Conservation (phyloP, 2,888 invertebrate genomes). For the Troilus luridus region DNA sequence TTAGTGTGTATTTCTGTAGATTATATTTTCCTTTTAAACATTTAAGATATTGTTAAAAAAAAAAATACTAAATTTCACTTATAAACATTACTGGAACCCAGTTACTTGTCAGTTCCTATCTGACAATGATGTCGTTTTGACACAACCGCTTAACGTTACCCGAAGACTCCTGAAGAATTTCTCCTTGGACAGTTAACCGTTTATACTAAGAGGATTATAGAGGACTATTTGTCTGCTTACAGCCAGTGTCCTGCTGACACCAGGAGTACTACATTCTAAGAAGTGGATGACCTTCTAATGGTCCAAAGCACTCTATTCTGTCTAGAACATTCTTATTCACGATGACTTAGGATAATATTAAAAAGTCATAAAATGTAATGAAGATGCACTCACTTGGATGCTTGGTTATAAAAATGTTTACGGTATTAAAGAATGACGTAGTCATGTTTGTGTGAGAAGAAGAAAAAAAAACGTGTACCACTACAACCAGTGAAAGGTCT, state of each 20-base stretch:
- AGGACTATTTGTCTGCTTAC: neutral
- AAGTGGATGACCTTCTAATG: neutral
- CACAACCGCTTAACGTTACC: neutral
- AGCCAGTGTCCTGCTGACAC: neutral
- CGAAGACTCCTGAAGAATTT: conserved; percentile 2
- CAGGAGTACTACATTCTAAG: neutral
- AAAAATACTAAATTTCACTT: too few species aligned
- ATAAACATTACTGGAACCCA: too few species aligned
- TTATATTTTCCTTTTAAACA: too few species aligned
- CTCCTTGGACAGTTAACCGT: conserved; percentile 6
- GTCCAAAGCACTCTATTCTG: neutral
- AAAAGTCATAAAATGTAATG: neutral
- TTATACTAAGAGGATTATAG: conserved; percentile 26
- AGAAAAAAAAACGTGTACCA: neutral
- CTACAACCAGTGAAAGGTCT: neutral
- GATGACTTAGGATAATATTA: neutral
- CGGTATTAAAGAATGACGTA: neutral
- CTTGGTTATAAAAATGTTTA: neutral
- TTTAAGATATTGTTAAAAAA: too few species aligned
- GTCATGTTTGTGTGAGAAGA: neutral
- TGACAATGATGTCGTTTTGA: neutral
- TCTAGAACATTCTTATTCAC: neutral
- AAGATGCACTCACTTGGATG: neutral
- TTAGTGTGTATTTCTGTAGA: too few species aligned
- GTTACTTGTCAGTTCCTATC: neutral